Evolutionary conservation across 2,888 invertebrate species (phyloP), one percentile per base, ranked within the genome.

Genomic region (Seladonia tumulorum): DNA sequence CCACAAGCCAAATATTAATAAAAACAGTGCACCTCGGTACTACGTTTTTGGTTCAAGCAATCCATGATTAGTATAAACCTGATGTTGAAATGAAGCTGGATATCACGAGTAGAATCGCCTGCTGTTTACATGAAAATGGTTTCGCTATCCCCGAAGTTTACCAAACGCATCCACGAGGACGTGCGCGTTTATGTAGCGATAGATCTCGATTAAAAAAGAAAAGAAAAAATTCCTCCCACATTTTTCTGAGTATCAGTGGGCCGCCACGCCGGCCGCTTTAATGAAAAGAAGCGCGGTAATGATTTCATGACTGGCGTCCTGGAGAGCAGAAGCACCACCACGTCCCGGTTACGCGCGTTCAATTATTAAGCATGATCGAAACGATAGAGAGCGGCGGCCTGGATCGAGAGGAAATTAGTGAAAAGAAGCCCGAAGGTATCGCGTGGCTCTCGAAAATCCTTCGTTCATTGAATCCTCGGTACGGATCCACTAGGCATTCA

Each of bases 361-460:
- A 35, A 72, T 73, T 81, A 73, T 83, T 66, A 76, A 81, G 10
- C 18, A 57, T 22, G 81, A 74, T 80, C 53, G 68, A 60, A 81
- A 60, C 60, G 60, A 63, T 25, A 14, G 25, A 25, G 60, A 14
- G 25, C 14, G 1, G 60, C 42, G 70, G 70, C n/a, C 42, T 42
- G 39, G 39, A n/a, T 35, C 35, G 74, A n/a, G 71, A 39, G 70
- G 16, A 76, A 76, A 60, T 81, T 83, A 16, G 53, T 25, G 60
- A 71, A 68, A 79, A 76, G 53, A 63, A 63, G 60, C 60, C 60
- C 29, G 60, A 63, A 63, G 60, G 60, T 63, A 63, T 63, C 60
- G 60, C 60, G 60, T 16, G 25, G 18, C 29, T 1, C 10, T 25
- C 22, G 35, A 35, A 35, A 22, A 66, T 66, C 29, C 35, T 29